phyloP scores from a whole-genome alignment of 2,888 invertebrate genomes.

The Platycheirus albimanus region DNA sequence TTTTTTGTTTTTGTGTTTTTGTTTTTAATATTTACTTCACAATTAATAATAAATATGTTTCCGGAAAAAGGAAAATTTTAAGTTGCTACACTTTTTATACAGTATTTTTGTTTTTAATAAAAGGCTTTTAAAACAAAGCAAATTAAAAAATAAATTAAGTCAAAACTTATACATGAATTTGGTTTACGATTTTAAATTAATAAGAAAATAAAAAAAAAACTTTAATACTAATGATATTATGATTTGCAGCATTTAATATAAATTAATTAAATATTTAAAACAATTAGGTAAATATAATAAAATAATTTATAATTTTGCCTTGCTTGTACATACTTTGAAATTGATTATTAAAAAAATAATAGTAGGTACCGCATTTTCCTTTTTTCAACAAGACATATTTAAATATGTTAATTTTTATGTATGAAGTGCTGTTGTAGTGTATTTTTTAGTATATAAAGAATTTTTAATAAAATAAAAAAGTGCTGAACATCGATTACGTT shows the following conservation, averaged over 20 bases:
- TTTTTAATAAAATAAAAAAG: conserved; percentile 27
- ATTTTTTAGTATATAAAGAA: conserved; percentile 7
- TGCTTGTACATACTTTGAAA: no score
- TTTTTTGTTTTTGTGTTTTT: conserved; percentile 24
- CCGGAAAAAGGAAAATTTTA: conserved; percentile 52
- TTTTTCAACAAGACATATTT: conserved; percentile 26
- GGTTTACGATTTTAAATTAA: conserved; percentile 40
- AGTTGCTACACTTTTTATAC: conserved; percentile 54
- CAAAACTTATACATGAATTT: conserved; percentile 54
- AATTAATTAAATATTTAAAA: conserved; percentile 41
- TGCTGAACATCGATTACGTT: conserved; percentile 67
- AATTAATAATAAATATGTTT: conserved; percentile 67
- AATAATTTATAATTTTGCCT: conserved; percentile 34
- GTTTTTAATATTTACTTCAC: no score
- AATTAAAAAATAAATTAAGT: conserved; percentile 48
- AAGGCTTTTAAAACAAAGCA: conserved; percentile 73
- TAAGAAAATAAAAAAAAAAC: conserved; percentile 25
- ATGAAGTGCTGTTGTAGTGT: conserved; percentile 8
- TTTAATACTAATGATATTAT: conserved; percentile 38
- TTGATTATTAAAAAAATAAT: no score
- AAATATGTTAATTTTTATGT: conserved; percentile 20
- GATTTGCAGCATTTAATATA: conserved; percentile 35
- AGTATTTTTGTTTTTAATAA: conserved; percentile 28
- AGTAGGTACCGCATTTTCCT: conserved; percentile 58
- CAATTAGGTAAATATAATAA: conserved; percentile 34